These are phyloP conservation scores for Sesia bembeciformis DNA, from an alignment of 2,888 invertebrate species.

Conservation along the genomic window DNA sequence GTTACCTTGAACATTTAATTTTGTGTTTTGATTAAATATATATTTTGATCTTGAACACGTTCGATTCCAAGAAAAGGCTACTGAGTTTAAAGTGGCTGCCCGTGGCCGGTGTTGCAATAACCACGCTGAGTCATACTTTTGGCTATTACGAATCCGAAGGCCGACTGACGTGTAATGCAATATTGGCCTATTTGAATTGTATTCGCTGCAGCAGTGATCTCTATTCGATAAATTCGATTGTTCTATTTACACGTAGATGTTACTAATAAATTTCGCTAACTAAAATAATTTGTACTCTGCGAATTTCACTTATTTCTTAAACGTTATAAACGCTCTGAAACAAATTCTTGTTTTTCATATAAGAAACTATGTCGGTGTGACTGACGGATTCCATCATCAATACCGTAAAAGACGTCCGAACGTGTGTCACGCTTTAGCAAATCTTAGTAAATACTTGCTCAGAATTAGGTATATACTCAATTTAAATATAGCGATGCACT, in stretches of 20 bases:
- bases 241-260: not conserved
- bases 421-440: too few relatives aligned
- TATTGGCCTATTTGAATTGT: not conserved
- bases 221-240: not conserved
- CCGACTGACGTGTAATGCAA: slow-evolving; percentile 18
- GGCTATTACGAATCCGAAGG: slow-evolving; percentile 45
- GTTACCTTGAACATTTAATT: too few relatives aligned
- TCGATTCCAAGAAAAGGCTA: slow-evolving; percentile 21
- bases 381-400: too few relatives aligned
- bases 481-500: slow-evolving; percentile 15
- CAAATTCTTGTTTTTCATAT: too few relatives aligned
- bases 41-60: slow-evolving; percentile 22
- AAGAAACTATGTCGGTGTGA: too few relatives aligned
- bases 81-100: slow-evolving; percentile 18
- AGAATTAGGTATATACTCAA: not conserved
- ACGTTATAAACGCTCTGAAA: too few relatives aligned
- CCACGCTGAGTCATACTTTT: slow-evolving; percentile 47
- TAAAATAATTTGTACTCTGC: too few relatives aligned
- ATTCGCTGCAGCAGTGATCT: not conserved
- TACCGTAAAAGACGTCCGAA: too few relatives aligned
- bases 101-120: slow-evolving; percentile 29
- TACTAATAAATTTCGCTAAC: too few relatives aligned
- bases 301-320: too few relatives aligned
- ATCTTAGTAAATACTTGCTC: too few relatives aligned
- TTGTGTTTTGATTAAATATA: too few relatives aligned